Evolutionary conservation across 2,797 vertebrate species (phyloP).

Genomic region (Australoheros facetus): DNA sequence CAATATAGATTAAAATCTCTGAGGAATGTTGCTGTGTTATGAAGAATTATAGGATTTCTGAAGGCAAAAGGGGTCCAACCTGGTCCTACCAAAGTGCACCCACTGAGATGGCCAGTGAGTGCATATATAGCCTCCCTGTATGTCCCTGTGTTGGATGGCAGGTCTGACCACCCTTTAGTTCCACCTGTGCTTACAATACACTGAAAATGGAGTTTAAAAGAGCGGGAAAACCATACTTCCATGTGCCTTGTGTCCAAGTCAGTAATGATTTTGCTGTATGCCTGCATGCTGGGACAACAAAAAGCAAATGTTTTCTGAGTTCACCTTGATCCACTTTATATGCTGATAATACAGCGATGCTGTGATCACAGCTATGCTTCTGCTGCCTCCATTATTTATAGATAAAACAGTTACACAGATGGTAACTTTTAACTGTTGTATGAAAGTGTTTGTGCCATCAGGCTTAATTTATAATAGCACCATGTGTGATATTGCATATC

Average conservation of each 20-base stretch:
- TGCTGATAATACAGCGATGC: background rate
- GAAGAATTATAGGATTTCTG: too few species aligned
- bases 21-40: too few species aligned
- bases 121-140: background rate
- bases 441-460: background rate
- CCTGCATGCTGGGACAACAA: background rate
- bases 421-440: background rate
- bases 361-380: constrained; percentile 5
- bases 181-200: background rate
- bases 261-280: background rate
- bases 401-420: background rate
- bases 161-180: background rate
- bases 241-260: background rate
- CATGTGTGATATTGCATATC: background rate
- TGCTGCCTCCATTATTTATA: background rate
- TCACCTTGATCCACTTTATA: constrained; percentile 1
- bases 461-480: constrained; percentile 1
- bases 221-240: background rate
- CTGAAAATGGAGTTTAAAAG: background rate
- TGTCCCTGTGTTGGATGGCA: background rate
- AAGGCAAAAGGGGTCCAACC: too few species aligned
- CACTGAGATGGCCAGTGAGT: background rate
- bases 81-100: background rate
- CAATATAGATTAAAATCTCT: too few species aligned
- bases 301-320: background rate